A percentile compares a stretch with the other conserved stretches of the same genome.
These are phyloP conservation scores for Megalops cyprinoides DNA, from an alignment of 2,797 vertebrate genomes.

Conservation along the genomic window DNA sequence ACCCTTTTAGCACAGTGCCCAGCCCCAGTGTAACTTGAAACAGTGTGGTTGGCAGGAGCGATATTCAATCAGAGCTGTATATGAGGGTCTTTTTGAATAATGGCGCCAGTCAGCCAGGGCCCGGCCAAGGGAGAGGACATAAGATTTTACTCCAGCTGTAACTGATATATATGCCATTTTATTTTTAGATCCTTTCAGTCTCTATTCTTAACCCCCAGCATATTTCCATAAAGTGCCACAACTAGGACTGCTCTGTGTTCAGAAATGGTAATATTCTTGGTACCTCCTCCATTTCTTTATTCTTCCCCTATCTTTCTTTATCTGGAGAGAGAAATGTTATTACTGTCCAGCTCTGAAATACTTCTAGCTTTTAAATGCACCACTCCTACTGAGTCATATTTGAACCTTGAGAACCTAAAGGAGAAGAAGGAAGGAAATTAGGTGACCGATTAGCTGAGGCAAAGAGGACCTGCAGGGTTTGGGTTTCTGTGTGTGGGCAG, in stretches of 20 bases:
- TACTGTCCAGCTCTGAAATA: not conserved
- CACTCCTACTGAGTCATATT: not conserved
- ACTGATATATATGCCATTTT: slow-evolving; percentile 50
- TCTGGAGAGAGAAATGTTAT: not conserved
- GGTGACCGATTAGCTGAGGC: not conserved
- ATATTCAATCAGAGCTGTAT: slow-evolving; percentile 62
- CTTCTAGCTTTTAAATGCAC: slow-evolving; percentile 1
- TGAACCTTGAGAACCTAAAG: not conserved
- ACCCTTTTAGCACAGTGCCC: slow-evolving; percentile 71
- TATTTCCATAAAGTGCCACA: slow-evolving; percentile 38
- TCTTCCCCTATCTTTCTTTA: too few species aligned
- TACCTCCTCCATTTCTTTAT: too few species aligned
- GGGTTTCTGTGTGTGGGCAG: not conserved
- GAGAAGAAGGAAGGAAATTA: not conserved
- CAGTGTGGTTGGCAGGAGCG: slow-evolving; percentile 58
- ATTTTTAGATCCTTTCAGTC: slow-evolving; percentile 46
- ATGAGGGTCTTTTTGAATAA: slow-evolving; percentile 51
- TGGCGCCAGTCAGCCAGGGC: slow-evolving; percentile 57
- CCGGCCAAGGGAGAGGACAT: slow-evolving; percentile 6
- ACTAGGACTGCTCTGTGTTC: slow-evolving; percentile 37
- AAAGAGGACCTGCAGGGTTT: not conserved
- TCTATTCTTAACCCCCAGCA: slow-evolving; percentile 39
- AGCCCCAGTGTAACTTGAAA: slow-evolving; percentile 62
- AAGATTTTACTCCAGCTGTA: slow-evolving; percentile 32
- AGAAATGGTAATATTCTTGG: slow-evolving; percentile 29